Evolutionary conservation across 2,888 invertebrate species (phyloP).

Genomic region (Anarsia innoxiella): DNA sequence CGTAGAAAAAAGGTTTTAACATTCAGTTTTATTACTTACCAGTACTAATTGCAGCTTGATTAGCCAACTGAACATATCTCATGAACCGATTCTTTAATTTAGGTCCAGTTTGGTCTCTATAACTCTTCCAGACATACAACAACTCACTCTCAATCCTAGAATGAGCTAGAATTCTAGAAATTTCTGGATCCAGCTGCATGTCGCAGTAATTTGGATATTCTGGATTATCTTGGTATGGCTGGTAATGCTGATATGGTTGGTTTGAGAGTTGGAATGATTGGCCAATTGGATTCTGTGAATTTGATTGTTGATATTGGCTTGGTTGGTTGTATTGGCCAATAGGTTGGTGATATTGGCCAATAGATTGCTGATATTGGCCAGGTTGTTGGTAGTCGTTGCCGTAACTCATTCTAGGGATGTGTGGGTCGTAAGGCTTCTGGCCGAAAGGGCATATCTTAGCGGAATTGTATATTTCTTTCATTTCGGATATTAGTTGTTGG

Average conservation of each 20-base stretch:
- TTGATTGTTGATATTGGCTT: too few species aligned
- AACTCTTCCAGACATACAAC: slow-evolving; percentile 85
- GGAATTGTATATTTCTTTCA: slow-evolving; percentile 85
- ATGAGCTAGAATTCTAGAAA: slow-evolving; percentile 79
- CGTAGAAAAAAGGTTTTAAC: too few species aligned
- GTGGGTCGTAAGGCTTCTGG: slow-evolving; percentile 63
- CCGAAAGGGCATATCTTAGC: slow-evolving; percentile 83
- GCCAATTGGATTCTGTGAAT: neutral
- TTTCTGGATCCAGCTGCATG: slow-evolving; percentile 77
- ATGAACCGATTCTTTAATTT: slow-evolving; percentile 84
- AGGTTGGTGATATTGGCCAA: neutral
- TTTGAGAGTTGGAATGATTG: slow-evolving; percentile 37
- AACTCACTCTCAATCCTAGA: slow-evolving; percentile 85
- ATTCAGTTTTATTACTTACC: too few species aligned
- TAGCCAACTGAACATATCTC: slow-evolving; percentile 85
- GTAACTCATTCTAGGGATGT: slow-evolving; percentile 36
- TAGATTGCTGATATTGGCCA: too few species aligned
- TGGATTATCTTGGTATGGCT: slow-evolving; percentile 36
- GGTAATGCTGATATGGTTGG: slow-evolving; percentile 50
- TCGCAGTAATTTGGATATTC: slow-evolving; percentile 69
- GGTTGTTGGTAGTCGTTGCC: slow-evolving; percentile 22
- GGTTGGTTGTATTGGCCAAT: slow-evolving; percentile 15
- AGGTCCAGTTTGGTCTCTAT: slow-evolving; percentile 86
- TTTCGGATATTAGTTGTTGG: slow-evolving; percentile 81
- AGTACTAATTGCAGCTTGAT: slow-evolving; percentile 83